These are phyloP conservation scores for Cerastoderma edule DNA, from an alignment of 2,888 invertebrate genomes.

Conservation along the genomic window DNA sequence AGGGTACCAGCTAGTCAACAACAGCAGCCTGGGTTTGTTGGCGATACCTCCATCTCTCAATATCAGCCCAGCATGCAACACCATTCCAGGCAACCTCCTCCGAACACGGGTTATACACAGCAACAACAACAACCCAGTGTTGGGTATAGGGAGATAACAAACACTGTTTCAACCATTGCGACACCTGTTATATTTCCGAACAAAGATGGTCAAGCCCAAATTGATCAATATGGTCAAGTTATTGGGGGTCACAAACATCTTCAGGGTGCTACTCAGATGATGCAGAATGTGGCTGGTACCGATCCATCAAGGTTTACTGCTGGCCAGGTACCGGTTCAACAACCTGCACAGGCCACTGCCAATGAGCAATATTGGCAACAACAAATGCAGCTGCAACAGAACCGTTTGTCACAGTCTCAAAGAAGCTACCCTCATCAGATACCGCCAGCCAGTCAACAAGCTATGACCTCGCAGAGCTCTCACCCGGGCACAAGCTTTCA, in stretches of 20 bases:
- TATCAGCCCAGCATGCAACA: conserved; percentile 5
- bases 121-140: conserved; percentile 6
- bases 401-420: not conserved
- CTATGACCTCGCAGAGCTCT: not conserved
- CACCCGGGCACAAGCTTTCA: not conserved
- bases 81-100: not conserved
- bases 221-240: conserved; percentile 15
- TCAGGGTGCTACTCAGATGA: conserved; percentile 3
- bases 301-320: conserved; percentile 3
- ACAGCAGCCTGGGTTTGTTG: not conserved
- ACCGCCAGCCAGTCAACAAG: not conserved
- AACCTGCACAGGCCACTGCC: not conserved
- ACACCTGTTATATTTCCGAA: conserved; percentile 70
- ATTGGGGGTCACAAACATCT: conserved; percentile 12
- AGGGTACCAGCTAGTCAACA: not conserved
- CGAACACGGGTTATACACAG: not conserved
- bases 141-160: conserved; percentile 50
- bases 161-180: conserved; percentile 65
- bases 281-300: not conserved
- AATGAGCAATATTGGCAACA: conserved; percentile 23
- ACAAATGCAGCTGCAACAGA: conserved; percentile 12
- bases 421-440: not conserved
- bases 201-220: conserved; percentile 29
- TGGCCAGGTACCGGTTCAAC: not conserved
- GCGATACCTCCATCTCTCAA: not conserved